Percentiles rank a stretch among this genome's conserved stretches.
Evolutionary conservation across 2,797 vertebrate genomes (phyloP).

Genomic region (Bradypus variegatus): DNA sequence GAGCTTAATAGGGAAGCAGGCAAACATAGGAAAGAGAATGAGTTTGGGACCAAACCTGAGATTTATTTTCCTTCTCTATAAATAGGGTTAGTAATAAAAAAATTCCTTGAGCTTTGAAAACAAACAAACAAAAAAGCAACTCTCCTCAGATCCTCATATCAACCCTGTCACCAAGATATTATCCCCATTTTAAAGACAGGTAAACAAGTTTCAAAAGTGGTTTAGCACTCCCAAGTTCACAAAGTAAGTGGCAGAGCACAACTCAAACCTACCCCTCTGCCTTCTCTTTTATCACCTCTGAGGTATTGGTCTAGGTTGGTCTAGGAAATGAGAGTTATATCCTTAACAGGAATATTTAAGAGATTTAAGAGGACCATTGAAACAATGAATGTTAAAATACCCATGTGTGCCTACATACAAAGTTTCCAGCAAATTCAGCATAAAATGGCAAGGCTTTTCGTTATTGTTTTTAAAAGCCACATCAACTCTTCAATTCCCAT

Average conservation of each 20-base stretch:
- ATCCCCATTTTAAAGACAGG: neutral
- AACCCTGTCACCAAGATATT: neutral
- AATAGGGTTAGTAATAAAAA: neutral
- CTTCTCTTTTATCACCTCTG: neutral
- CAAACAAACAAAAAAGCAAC: too few species aligned
- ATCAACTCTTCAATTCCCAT: neutral
- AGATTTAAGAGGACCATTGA: neutral
- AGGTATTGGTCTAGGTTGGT: neutral
- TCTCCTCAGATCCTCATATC: neutral
- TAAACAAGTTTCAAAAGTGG: neutral
- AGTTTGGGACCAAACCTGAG: neutral
- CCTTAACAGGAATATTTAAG: neutral
- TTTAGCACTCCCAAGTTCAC: neutral
- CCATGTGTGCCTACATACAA: neutral
- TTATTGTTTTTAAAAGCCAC: neutral
- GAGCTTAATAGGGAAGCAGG: neutral
- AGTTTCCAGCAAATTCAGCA: neutral
- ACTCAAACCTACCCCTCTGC: neutral
- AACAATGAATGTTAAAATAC: neutral
- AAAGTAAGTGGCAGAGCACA: neutral
- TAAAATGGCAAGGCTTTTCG: neutral
- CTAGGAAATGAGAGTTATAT: neutral
- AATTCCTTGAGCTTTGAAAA: neutral
- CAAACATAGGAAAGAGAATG: neutral
- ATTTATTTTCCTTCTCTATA: neutral